Base-by-base conservation (phyloP, 1,140 invertebrate genomes). In the Trachymyrmex septentrionalis region DNA sequence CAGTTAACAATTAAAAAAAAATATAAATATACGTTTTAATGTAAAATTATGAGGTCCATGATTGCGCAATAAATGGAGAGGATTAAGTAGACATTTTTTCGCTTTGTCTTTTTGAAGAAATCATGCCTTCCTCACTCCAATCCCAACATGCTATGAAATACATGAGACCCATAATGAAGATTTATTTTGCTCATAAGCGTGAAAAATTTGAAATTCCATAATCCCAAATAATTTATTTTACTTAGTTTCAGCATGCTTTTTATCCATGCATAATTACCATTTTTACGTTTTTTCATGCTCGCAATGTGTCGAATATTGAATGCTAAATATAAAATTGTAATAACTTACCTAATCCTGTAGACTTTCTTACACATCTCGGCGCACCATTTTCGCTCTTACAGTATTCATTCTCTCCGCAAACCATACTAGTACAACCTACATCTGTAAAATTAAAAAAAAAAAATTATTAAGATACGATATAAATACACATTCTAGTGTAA, bases 371-470 rank as follows among this genome's bases (percentile, higher is more conserved):
- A 48, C 94, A 95, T 50, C 86, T 93, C 59, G 94, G 93, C 19
- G 85, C 77, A n/a, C 93, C 94, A 78, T 93, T 94, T 53, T 94
- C 93, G 0, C 86, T 93, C 82, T 91, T 94, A 81, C 95, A 95
- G 38, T 95, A 94, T 76, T 95, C 92, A 7, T 94, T 94, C 10
- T 75, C 87, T 7, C 92, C 92, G 67, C 95, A 95, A 6, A 94
- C 69, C 66, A 91, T 93, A 9, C 89, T 93, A 0, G 89, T 77
- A 53, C 95, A 95, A 80, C 90, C 94, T 21, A 88, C 78, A 10
- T 75, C 95, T 95, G 81, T 50, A 87, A 82, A 84, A 5, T 82
- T 48, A 3, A 1, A 6, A 24, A 55, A 2, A 3, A 1, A 6
- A 24, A 55, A 2, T 55, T 16, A 1, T 81, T 57, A 30, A n/a